Evolutionary conservation across 1,140 invertebrate species (phyloP), one percentile per base, ranked within the genome.

Genomic region (Papilio polyxenes): DNA sequence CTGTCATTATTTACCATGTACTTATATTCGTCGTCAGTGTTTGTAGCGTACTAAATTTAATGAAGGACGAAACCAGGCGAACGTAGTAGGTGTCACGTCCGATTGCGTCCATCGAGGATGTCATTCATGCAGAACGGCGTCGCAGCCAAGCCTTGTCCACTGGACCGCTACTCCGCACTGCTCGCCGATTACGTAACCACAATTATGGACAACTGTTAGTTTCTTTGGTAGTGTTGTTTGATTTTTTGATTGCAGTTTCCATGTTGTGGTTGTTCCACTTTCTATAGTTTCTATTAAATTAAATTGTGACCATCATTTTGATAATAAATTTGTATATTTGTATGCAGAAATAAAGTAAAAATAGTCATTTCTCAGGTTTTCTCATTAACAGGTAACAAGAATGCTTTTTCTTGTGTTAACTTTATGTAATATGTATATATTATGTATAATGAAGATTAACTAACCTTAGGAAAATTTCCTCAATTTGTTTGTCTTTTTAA

Each of bases 61-160:
- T 75, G 74, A 75, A 75, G 74, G 48, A 75, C 74, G 74, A 75
- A 48, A 23, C 20, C 17, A 48, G 17, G 40, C 48, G 40, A 75
- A 75, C 40, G 40, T 49, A 48, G 75, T 23, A 76, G 10, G 20
- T 49, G 49, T 77, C 75, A 77, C 75, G 75, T 77, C 23, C 23
- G 75, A 77, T 77, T 77, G 75, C 75, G 75, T 31, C 13, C 75
- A 72, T 53, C 87, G 85, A 89, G 89, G 87, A 87, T 90, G 82
- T 80, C 82, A 72, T 65, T 87, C 86, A 87, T 84, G 87, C 87
- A 85, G 86, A 90, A 89, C 89, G 83, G 80, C 23, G 69, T 48
- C 48, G 51, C 23, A 17, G 69, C 23, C 49, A 49, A 49, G 13
- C 75, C 75, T 77, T 77, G 75, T 23, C 48, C 75, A 77, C 49